Evolutionary conservation across 2,113 vertebrate genomes (phyloP).

Genomic region (Apteryx owenii): DNA sequence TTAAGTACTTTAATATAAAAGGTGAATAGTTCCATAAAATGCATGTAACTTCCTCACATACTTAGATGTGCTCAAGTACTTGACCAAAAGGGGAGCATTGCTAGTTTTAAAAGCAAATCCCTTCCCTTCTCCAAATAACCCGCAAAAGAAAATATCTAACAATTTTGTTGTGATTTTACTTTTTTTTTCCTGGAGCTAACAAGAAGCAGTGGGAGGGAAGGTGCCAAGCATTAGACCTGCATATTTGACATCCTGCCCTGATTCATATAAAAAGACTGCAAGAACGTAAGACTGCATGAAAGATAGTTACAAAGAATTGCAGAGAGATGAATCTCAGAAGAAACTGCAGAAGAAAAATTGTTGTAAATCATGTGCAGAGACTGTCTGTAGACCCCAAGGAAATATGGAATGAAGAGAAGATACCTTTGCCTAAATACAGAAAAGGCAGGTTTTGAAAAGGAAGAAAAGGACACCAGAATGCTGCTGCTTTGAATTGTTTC

Average conservation of each 20-base stretch:
- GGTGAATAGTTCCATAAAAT: constrained; percentile 6
- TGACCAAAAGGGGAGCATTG: background rate
- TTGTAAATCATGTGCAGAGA: constrained; percentile 12
- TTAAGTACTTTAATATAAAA: constrained; percentile 43
- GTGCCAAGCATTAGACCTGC: background rate
- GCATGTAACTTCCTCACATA: background rate
- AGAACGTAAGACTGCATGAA: background rate
- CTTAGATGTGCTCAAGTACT: background rate
- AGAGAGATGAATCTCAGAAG: constrained; percentile 17
- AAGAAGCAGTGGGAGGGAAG: background rate
- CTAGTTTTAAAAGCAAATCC: background rate
- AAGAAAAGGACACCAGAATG: constrained; percentile 2
- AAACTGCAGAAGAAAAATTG: background rate
- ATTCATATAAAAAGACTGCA: constrained; percentile 10
- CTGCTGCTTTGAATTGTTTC: constrained; percentile 23
- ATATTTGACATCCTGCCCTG: background rate
- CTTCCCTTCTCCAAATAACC: background rate
- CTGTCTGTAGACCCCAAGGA: constrained; percentile 9
- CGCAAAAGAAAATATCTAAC: background rate
- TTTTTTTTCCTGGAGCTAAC: background rate
- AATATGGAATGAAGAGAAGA: constrained; percentile 1
- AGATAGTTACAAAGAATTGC: constrained; percentile 11
- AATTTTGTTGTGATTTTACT: background rate
- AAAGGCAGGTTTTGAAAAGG: constrained; percentile 31
- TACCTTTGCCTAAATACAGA: constrained; percentile 9